Base-by-base conservation (phyloP, 2,113 vertebrate genomes). In the Trachemys scripta region DNA sequence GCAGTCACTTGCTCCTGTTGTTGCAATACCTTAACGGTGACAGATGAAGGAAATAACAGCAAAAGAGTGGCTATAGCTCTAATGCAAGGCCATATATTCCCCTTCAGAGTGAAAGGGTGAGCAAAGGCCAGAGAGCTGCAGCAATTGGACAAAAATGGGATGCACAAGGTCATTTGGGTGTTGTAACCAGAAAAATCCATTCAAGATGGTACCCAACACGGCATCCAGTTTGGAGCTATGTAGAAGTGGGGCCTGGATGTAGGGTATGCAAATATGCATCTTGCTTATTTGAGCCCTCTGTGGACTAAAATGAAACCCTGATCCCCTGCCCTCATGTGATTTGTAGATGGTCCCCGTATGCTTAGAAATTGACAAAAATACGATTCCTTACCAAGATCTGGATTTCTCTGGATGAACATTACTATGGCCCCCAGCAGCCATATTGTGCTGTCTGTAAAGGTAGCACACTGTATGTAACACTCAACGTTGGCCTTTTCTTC, bases 121-220 rank as follows among this genome's bases (percentile, higher is more conserved):
- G 75, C 24, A 25, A 47, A 78, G 11, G 42, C 24, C 22, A 11
- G 31, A 16, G 20, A 45, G 11, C 87, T 91, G 82, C 62, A 35
- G 88, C 5, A 0, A 42, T 75, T 85, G 65, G 5, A 9, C 45
- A 42, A 35, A 83, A 85, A 80, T 84, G 5, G 85, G 69, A 82
- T 49, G 65, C 14, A 75, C 20, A 1, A 72, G 8, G 65, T 38
- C 1, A 1, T 84, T 82, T 35, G 90, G 62, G 91, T 45, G 47
- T 59, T 8, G 91, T 75, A 81, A 76, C 88, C 38, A 3, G 8
- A 94, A 90, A 91, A 86, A 97, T 94, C 92, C 95, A 94, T 94
- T 94, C 87, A 85, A 38, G 19, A 10, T 45, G 45, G 45, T 45
- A 45, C 5, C 45, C 45, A 45, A 45, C 45, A 45, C 45, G 45